phyloP scores from a whole-genome alignment of 2,113 vertebrate species.

The Leucopsar rothschildi region DNA sequence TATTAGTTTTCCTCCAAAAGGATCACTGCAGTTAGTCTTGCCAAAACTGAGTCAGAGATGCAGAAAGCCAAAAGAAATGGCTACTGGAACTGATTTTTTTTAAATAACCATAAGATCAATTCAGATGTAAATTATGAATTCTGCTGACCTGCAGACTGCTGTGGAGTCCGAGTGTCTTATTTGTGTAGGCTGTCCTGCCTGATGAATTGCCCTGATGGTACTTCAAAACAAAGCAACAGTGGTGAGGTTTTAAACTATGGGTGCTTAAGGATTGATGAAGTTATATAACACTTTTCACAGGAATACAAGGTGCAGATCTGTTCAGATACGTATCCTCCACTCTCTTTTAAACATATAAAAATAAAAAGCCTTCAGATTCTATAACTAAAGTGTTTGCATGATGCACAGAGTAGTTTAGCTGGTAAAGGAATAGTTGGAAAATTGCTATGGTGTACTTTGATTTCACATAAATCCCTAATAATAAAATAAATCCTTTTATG shows the following conservation, averaged over 20 bases:
- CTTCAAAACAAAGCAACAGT: neutral
- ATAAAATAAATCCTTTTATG: slow-evolving; percentile 38
- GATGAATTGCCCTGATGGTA: neutral
- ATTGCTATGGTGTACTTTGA: slow-evolving; percentile 14
- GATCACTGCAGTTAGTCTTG: neutral
- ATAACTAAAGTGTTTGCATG: neutral
- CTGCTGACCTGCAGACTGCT: neutral
- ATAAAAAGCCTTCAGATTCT: neutral
- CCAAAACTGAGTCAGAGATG: neutral
- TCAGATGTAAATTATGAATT: neutral
- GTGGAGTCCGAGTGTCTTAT: neutral
- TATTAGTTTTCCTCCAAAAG: neutral
- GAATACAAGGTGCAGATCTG: neutral
- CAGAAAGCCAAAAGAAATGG: neutral
- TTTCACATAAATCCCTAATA: slow-evolving; percentile 30
- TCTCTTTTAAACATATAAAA: neutral
- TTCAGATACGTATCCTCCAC: neutral
- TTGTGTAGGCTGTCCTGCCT: neutral
- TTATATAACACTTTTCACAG: neutral
- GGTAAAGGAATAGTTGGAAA: slow-evolving; percentile 12
- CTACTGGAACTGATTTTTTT: neutral
- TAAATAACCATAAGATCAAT: neutral
- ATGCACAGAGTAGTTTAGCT: neutral
- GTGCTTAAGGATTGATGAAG: neutral
- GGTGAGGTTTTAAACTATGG: neutral